Evolutionary conservation across 1,140 invertebrate genomes (phyloP).

Genomic region (Cyclargus thomasi): DNA sequence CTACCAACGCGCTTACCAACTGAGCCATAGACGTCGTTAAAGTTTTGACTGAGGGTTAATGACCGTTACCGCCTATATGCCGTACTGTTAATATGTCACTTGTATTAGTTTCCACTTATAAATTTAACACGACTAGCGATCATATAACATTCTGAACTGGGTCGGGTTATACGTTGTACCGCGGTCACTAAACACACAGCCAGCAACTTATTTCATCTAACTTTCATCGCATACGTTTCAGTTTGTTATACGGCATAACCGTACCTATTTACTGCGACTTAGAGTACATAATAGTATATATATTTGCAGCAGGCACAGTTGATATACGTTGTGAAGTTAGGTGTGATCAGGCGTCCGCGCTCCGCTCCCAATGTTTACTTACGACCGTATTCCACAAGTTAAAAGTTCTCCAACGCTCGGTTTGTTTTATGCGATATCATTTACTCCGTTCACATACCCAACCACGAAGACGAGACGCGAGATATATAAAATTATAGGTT

Average conservation of each 20-base stretch:
- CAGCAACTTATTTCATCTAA: neutral
- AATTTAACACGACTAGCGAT: too few species aligned
- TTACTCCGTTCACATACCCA: too few species aligned
- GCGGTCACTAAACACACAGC: neutral
- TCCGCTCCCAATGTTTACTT: neutral
- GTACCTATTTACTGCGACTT: neutral
- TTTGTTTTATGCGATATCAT: neutral
- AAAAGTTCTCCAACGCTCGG: neutral
- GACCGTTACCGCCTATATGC: too few species aligned
- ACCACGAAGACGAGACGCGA: too few species aligned
- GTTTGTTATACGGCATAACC: neutral
- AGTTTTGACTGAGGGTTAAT: too few species aligned
- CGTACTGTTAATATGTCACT: too few species aligned
- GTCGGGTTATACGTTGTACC: too few species aligned
- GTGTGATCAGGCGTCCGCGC: neutral
- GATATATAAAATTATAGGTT: too few species aligned
- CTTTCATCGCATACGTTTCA: neutral
- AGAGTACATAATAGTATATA: neutral
- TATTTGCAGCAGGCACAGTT: neutral
- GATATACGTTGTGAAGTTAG: neutral
- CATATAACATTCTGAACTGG: too few species aligned
- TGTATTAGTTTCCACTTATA: too few species aligned
- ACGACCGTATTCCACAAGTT: neutral
- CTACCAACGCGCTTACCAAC: too few species aligned
- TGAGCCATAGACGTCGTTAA: too few species aligned